Evolutionary conservation across 2,888 invertebrate genomes (phyloP).

Genomic region (Phaonia tiefii): DNA sequence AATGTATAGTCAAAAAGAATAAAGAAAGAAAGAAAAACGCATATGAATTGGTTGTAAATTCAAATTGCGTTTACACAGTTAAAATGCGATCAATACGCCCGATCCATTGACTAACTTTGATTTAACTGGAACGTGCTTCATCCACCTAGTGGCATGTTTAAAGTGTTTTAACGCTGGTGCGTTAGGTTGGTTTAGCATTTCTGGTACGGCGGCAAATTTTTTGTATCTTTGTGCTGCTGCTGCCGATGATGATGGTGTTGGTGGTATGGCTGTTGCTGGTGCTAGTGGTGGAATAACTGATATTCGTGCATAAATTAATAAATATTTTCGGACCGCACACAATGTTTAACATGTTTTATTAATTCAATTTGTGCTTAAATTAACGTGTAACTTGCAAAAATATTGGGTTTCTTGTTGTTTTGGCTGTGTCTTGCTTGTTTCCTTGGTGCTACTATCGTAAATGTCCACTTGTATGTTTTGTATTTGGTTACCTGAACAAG

Average conservation of each 20-base stretch:
- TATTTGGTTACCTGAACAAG: slow-evolving; percentile 50
- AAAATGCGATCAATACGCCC: slow-evolving; percentile 66
- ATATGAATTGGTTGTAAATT: slow-evolving; percentile 64
- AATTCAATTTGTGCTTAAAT: slow-evolving; percentile 81
- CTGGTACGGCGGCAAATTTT: slow-evolving; percentile 17
- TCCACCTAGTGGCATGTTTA: background rate
- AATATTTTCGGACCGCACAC: slow-evolving; percentile 80
- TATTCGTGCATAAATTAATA: slow-evolving; percentile 79
- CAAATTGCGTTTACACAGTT: slow-evolving; percentile 66
- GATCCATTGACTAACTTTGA: slow-evolving; percentile 58
- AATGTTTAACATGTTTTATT: slow-evolving; percentile 81
- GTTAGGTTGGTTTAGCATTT: slow-evolving; percentile 34
- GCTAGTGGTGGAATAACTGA: slow-evolving; percentile 70
- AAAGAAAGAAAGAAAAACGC: slow-evolving; percentile 60
- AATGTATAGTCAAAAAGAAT: too few species aligned
- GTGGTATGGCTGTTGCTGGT: slow-evolving; percentile 69
- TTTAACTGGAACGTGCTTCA: slow-evolving; percentile 39
- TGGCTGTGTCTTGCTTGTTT: slow-evolving; percentile 35
- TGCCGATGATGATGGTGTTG: slow-evolving; percentile 35
- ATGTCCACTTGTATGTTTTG: slow-evolving; percentile 31
- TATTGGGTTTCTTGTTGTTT: slow-evolving; percentile 74
- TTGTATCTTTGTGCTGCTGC: slow-evolving; percentile 35
- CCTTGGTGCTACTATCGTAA: slow-evolving; percentile 19
- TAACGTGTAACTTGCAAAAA: slow-evolving; percentile 79
- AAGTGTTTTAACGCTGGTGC: slow-evolving; percentile 21